Percentiles rank a stretch among this genome's conserved stretches.
Conservation (phyloP, 2,888 invertebrate species). For the Ommatoiulus sabulosus region DNA sequence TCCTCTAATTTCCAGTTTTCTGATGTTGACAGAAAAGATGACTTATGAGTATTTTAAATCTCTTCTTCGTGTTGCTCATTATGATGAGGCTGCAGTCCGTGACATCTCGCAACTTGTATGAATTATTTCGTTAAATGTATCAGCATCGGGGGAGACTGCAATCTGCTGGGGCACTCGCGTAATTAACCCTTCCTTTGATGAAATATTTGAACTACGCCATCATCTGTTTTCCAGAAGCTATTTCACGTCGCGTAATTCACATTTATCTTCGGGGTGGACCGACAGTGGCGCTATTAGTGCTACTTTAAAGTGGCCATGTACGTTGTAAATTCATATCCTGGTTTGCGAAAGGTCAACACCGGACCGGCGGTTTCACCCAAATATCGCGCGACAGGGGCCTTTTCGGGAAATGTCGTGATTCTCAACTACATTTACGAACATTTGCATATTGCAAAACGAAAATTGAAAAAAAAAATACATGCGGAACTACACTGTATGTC, state of each 20-base stretch:
- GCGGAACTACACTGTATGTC: too few relatives aligned
- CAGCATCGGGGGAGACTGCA: background rate
- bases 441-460: too few relatives aligned
- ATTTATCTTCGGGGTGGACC: conserved; percentile 3
- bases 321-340: conserved; percentile 11
- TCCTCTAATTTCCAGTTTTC: background rate
- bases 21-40: background rate
- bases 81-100: background rate
- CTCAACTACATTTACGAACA: too few relatives aligned
- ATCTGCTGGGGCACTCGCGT: conserved; percentile 22
- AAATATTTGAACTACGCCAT: conserved; percentile 20
- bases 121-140: conserved; percentile 14
- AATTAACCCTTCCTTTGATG: conserved; percentile 22
- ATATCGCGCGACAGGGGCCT: background rate
- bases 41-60: background rate
- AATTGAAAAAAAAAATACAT: too few relatives aligned
- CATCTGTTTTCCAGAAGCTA: conserved; percentile 28
- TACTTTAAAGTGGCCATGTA: background rate
- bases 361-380: background rate
- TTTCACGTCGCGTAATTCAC: conserved; percentile 28
- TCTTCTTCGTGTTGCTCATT: background rate
- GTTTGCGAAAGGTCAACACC: background rate
- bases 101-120: background rate
- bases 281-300: conserved; percentile 6
- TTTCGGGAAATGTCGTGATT: background rate